These are phyloP conservation scores for Melinaea menophilus DNA, from an alignment of 2,888 invertebrate genomes.

Conservation along the genomic window DNA sequence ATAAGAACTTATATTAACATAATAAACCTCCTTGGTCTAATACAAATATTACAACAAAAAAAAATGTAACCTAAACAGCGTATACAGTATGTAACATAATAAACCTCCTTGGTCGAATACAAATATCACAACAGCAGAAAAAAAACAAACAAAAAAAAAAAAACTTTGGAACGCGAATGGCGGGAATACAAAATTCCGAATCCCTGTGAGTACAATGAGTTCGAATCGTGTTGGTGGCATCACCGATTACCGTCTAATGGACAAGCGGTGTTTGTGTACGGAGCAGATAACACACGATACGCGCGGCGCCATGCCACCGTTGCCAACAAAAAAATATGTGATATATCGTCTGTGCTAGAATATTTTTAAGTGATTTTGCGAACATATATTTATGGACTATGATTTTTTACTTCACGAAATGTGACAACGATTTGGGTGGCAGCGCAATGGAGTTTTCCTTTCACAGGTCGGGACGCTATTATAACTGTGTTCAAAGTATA, in stretches of 20 bases:
- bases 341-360: constrained; percentile 23
- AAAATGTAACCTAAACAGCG: no score
- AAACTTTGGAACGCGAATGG: constrained; percentile 13
- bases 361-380: constrained; percentile 21
- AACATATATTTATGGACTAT: neutral
- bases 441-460: no score
- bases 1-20: no score
- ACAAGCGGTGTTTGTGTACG: constrained; percentile 76
- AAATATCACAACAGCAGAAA: no score
- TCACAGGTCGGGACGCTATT: no score
- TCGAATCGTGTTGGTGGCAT: constrained; percentile 69
- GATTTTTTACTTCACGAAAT: neutral
- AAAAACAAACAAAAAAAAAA: neutral
- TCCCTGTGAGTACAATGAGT: constrained; percentile 60
- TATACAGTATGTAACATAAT: no score
- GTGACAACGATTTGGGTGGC: neutral
- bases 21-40: no score
- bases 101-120: no score
- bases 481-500: no score
- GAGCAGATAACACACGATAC: constrained; percentile 69
- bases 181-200: constrained; percentile 47
- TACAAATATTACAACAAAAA: no score
- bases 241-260: constrained; percentile 78
- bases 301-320: constrained; percentile 75
- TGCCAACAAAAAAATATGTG: constrained; percentile 39